phyloP scores from a whole-genome alignment of 2,113 vertebrate genomes.

The Sterrhoptilus dennistouni region DNA sequence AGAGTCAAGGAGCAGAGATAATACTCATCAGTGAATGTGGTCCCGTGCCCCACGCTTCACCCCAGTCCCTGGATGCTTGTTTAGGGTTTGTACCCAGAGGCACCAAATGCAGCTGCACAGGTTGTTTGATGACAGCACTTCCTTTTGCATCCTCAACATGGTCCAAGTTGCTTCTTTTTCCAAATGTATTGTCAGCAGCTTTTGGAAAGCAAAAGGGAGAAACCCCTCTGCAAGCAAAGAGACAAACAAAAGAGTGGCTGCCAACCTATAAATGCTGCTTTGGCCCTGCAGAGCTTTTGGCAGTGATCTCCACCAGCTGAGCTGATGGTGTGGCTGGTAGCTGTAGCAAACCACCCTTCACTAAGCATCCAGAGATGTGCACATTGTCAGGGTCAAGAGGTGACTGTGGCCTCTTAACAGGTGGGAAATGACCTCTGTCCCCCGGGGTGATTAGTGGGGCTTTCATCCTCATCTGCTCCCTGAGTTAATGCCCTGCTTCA shows the following conservation, averaged over 20 bases:
- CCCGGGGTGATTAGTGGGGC: not conserved
- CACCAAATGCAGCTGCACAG: not conserved
- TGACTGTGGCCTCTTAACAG: not conserved
- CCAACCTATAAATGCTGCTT: not conserved
- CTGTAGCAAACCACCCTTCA: not conserved
- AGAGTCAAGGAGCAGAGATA: not conserved
- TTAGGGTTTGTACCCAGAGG: not conserved
- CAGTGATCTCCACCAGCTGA: not conserved
- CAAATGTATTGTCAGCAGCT: not conserved
- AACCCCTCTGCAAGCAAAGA: not conserved
- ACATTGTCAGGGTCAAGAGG: not conserved
- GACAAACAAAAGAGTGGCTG: not conserved
- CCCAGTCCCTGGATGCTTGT: not conserved
- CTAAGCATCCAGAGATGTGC: not conserved
- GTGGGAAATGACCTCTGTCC: not conserved
- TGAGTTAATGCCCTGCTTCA: not conserved
- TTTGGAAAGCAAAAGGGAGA: not conserved
- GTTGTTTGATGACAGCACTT: not conserved
- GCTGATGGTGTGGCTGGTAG: not conserved
- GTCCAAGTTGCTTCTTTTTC: not conserved
- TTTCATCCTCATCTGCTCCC: not conserved
- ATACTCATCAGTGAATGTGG: not conserved
- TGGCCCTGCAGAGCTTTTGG: not conserved
- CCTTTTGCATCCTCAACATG: not conserved
- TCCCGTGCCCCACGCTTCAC: accelerated